A percentile compares a stretch with the other conserved stretches of the same genome.
Conservation (phyloP, 2,797 vertebrate genomes). For the Pipistrellus kuhlii region DNA sequence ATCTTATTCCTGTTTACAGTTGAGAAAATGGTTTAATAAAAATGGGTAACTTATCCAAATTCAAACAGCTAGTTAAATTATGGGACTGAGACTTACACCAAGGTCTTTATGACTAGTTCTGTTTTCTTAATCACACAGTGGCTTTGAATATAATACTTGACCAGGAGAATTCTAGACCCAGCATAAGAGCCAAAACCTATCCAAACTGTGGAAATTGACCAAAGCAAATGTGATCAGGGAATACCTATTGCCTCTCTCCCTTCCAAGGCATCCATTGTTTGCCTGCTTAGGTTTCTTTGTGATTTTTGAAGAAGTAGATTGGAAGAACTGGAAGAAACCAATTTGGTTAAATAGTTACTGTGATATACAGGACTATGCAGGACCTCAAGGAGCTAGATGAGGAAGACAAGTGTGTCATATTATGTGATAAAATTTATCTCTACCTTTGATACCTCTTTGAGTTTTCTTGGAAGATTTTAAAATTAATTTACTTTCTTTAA, state of each 20-base stretch:
- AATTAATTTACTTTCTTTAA: neutral
- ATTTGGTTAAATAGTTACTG: neutral
- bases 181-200: neutral
- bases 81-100: neutral
- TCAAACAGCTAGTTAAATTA: neutral
- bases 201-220: neutral
- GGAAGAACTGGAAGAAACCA: neutral
- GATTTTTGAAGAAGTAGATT: conserved; percentile 25
- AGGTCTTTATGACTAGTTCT: neutral
- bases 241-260: neutral
- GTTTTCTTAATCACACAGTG: neutral
- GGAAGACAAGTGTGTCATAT: neutral
- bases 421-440: neutral
- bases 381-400: neutral
- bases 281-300: neutral
- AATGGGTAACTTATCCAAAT: neutral
- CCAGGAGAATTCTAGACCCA: neutral
- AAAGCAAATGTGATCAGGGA: neutral
- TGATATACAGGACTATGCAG: neutral
- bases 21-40: neutral
- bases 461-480: conserved; percentile 4
- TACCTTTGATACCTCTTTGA: neutral
- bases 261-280: neutral
- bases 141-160: neutral
- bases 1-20: neutral